Base-by-base conservation (phyloP, 2,888 invertebrate species). In the Drosophila multiciliata region DNA sequence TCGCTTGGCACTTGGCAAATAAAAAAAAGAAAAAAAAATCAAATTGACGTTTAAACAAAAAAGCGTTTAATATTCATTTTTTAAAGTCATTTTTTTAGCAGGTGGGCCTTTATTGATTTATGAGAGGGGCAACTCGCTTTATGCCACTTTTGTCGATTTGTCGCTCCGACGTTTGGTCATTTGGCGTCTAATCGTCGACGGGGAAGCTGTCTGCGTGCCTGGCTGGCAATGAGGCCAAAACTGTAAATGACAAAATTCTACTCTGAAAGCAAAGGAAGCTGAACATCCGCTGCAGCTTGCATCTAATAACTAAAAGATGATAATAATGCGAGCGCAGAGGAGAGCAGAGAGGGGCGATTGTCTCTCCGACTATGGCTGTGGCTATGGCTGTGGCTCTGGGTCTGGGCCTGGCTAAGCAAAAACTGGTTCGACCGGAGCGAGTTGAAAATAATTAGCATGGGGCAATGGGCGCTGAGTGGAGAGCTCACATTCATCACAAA, bases 91-190 rank as follows among this genome's bases (percentile, higher is more conserved):
- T 80, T 26, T 26, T 80, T 78, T 74, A 78, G 87, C 86, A 81
- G 86, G 90, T 90, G 82, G 84, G 85, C 66, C 49, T 65, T 80
- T 89, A 87, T 87, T 88, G 86, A 87, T 90, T 87, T 87, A 87
- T 78, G 90, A 74, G 75, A 53, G 54, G 48, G 67, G 49, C 53
- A 61, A 54, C 58, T 48, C 53, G 49, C 2, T 32, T 48, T 42
- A 33, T 12, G n/a, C n/a, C 2, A n/a, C 12, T 50, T 48, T 53
- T 12, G 49, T 12, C 33, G 55, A 29, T 40, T 45, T 48, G 60
- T 66, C 36, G 57, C 23, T 33, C 11, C 17, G 26, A 38, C 48
- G 42, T n/a, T 64, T 60, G 55, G 59, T 26, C 73, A 61, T 65
- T 65, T 40, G 40, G 33, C 54, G 36, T n/a, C 40, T 26, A n/a